A percentile compares a stretch with the other conserved stretches of the same genome.
Conservation (phyloP, 2,797 vertebrate species). For the Etheostoma perlongum region DNA sequence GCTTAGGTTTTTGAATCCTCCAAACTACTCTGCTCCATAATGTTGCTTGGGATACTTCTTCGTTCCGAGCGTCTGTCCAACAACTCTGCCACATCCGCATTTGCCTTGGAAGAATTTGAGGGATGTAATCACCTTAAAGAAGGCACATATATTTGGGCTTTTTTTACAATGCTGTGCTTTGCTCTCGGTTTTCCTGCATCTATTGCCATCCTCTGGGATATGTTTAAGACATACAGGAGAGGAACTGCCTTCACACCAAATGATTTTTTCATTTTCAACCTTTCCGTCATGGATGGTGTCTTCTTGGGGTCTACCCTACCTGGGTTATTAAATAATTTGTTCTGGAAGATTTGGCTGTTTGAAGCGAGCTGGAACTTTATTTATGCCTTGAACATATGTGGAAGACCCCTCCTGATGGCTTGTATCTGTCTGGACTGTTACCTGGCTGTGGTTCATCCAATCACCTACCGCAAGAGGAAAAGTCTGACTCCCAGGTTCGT, state of each 20-base stretch:
- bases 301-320: constrained; percentile 59
- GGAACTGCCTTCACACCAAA: constrained; percentile 45
- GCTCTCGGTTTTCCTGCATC: constrained; percentile 66
- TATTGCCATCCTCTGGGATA: constrained; percentile 58
- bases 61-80: neutral
- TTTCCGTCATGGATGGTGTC: constrained; percentile 63
- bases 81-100: neutral
- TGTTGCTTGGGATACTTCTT: neutral
- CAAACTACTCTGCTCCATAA: neutral
- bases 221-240: constrained; percentile 44
- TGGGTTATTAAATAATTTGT: constrained; percentile 28
- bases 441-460: constrained; percentile 78
- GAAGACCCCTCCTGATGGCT: constrained; percentile 78
- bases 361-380: accelerated
- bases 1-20: constrained; percentile 18
- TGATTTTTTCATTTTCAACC: constrained; percentile 67
- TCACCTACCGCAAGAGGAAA: constrained; percentile 72
- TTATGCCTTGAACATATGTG: constrained; percentile 46
- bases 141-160: neutral
- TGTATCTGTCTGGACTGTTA: constrained; percentile 78
- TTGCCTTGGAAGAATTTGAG: accelerated
- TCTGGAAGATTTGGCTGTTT: neutral
- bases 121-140: accelerated
- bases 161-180: neutral
- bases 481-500: constrained; percentile 51